Base-by-base conservation (phyloP, 23 tunicate species). In the Trididemnum miniatum region DNA sequence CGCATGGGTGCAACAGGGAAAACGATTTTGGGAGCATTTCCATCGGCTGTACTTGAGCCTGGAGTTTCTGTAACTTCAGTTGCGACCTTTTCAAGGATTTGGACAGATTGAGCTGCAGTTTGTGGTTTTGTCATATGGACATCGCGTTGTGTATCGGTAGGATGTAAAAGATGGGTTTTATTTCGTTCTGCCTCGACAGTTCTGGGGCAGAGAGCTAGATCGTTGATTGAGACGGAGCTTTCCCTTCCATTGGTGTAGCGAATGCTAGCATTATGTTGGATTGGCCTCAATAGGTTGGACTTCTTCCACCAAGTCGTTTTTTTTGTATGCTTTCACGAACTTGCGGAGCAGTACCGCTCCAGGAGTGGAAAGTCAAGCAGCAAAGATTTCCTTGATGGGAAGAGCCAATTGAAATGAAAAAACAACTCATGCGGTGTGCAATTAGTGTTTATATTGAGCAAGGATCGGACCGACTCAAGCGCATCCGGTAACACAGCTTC, bases 401-500 rank as follows among this genome's bases (percentile, higher is more conserved):
- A 24, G 4, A 54, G 59, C 34, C 84, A 18, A 35, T 24, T 34
- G 27, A 80, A 80, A 69, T 36, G 34, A 57, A 65, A 35, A 35
- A 80, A 44, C 54, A 65, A n/a, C 66, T 65, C 75, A 15, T 80
- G 84, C 34, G 84, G 84, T 5, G 86, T 72, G 28, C 9, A 30
- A 36, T 80, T 80, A 5, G 84, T 80, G 18, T 54, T n/a, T 2
- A 77, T 80, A 32, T 71, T 59, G 34, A 80, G 31, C 37, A 78
- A 51, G 2, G 71, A 78, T 35, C 84, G 59, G 18, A 65, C 34
- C 22, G 59, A 65, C 3, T 80, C 57, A 4, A 80, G 34, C 3
- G 84, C 76, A 65, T 39, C 59, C 1, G 77, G 77, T n/a, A 80
- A 34, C 59, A 80, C 77, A 37, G 59, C 34, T 65, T 80, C 84